Percentiles rank a stretch among this genome's conserved stretches.
These are phyloP conservation scores for Porites australiensis DNA, from an alignment of 64 coral and sea anemone genomes.

Conservation along the genomic window DNA sequence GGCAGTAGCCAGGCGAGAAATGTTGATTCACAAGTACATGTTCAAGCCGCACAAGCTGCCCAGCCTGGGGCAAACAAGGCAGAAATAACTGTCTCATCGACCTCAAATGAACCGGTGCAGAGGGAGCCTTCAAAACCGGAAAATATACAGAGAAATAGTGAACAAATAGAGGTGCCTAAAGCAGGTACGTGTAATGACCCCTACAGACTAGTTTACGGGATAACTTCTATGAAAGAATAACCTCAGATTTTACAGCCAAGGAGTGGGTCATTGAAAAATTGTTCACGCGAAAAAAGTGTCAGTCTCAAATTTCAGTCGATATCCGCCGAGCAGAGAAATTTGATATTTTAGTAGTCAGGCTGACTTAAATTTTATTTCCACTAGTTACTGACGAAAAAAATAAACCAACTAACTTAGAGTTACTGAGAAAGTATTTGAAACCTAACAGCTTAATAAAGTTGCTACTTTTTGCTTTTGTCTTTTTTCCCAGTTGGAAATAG, in stretches of 20 bases:
- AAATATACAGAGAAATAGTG: neutral
- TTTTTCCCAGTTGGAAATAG: neutral
- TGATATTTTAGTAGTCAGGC: slow-evolving; percentile 10
- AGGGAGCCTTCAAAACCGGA: neutral
- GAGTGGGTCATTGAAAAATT: no score
- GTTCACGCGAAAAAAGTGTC: neutral
- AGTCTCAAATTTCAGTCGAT: neutral
- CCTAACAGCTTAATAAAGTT: neutral
- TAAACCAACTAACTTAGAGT: neutral
- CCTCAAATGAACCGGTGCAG: neutral
- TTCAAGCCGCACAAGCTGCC: neutral
- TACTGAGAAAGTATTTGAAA: neutral
- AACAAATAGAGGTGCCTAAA: neutral
- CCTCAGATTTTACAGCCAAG: no score
- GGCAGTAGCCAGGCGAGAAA: slow-evolving; percentile 40
- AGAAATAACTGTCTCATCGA: neutral
- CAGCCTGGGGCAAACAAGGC: slow-evolving; percentile 16
- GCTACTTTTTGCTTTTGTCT: neutral
- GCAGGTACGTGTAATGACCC: neutral
- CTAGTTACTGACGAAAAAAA: neutral
- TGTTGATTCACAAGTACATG: neutral
- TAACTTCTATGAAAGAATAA: no score
- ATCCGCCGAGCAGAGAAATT: slow-evolving; percentile 9
- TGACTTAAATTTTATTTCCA: no score
- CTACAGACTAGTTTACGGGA: neutral